phyloP scores from a whole-genome alignment of 2,888 invertebrate species.

The Lasioglossum oenotherae region DNA sequence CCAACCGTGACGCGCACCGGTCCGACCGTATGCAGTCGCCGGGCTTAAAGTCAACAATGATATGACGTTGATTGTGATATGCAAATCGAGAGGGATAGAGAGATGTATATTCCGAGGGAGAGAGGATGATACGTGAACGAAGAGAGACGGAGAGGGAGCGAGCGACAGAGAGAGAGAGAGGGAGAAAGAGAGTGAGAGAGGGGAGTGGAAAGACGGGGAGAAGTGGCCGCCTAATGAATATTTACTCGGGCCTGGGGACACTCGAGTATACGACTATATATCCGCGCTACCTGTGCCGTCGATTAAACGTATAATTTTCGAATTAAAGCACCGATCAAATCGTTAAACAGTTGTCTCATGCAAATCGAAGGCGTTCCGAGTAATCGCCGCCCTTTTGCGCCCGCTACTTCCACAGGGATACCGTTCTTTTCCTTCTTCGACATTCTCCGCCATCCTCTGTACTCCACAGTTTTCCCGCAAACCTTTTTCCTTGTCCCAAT shows the following conservation, averaged over 20 bases:
- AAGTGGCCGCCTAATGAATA: conserved; percentile 80
- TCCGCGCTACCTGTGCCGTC: conserved; percentile 62
- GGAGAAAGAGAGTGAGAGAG: not conserved
- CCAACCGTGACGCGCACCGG: conserved; percentile 13
- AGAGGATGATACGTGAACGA: conserved; percentile 27
- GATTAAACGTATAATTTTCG: conserved; percentile 83
- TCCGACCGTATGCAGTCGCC: conserved; percentile 45
- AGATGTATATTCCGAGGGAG: conserved; percentile 12
- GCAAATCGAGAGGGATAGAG: conserved; percentile 73
- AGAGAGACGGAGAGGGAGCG: conserved; percentile 30
- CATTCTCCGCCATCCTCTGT: not conserved
- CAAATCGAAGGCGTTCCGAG: conserved; percentile 69
- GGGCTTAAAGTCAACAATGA: conserved; percentile 75
- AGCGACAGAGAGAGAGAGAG: not conserved
- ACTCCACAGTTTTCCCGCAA: not conserved
- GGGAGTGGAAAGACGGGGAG: conserved; percentile 57
- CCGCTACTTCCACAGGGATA: not conserved
- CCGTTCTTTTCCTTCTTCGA: not conserved
- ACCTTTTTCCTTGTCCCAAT: not conserved
- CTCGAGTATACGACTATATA: conserved; percentile 65
- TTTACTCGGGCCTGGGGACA: conserved; percentile 76
- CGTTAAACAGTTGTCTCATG: conserved; percentile 79
- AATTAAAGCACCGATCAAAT: conserved; percentile 80
- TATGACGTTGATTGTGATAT: conserved; percentile 82
- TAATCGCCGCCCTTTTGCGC: conserved; percentile 12